A percentile compares a stretch with the other conserved stretches of the same genome.
phyloP scores from a whole-genome alignment of 2,888 invertebrate genomes.

The Chrysina gloriosa region DNA sequence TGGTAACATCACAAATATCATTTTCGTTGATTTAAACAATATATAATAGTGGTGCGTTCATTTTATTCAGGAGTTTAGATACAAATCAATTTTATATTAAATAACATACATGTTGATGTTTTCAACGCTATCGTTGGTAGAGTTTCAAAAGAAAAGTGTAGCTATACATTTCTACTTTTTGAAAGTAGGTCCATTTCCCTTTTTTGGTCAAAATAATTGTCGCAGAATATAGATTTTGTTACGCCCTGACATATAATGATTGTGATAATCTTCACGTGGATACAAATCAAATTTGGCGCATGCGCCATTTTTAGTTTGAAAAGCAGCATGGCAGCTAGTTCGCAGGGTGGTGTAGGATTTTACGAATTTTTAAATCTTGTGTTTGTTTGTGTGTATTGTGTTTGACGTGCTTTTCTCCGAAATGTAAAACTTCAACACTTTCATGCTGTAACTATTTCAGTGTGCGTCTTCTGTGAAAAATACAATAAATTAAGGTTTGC shows the following conservation, averaged over 20 bases:
- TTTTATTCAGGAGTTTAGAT: too few relatives aligned
- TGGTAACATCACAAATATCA: too few relatives aligned
- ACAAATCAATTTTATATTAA: too few relatives aligned
- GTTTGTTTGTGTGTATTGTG: constrained; percentile 30
- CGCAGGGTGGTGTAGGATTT: constrained; percentile 59
- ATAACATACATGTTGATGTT: too few relatives aligned
- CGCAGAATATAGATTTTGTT: constrained; percentile 46
- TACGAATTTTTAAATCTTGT: constrained; percentile 43
- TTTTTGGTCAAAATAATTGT: background rate
- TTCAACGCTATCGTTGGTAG: too few relatives aligned
- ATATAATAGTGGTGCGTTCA: too few relatives aligned
- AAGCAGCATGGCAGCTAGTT: constrained; percentile 60
- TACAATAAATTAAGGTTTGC: constrained; percentile 41
- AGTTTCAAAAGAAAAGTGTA: too few relatives aligned
- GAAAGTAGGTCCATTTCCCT: background rate
- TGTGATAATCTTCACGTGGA: constrained; percentile 44
- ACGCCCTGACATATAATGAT: constrained; percentile 46
- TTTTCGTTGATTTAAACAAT: too few relatives aligned
- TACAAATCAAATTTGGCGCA: constrained; percentile 53
- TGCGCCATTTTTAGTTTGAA: constrained; percentile 60
- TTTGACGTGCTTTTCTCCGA: constrained; percentile 31
- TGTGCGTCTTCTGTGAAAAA: constrained; percentile 39
- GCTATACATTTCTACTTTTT: constrained; percentile 12
- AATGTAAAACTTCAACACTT: constrained; percentile 32
- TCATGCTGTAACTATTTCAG: constrained; percentile 15